These are phyloP conservation scores for Pomatorhinus ruficollis DNA, from an alignment of 2,113 vertebrate species.

Conservation along the genomic window DNA sequence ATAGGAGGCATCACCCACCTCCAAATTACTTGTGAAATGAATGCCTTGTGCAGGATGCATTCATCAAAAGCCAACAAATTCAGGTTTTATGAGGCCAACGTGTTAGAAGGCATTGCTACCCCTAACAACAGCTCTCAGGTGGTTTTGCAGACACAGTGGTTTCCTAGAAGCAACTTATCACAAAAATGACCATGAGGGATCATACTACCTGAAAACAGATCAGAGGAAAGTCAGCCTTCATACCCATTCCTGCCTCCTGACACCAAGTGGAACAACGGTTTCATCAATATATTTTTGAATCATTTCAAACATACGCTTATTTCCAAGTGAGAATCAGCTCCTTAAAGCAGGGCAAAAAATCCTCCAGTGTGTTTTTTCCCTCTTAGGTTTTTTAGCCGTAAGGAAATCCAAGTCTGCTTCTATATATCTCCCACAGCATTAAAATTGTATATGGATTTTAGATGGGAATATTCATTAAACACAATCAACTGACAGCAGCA, in stretches of 20 bases:
- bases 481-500: neutral
- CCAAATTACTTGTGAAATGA: neutral
- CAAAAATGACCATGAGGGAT: neutral
- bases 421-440: neutral
- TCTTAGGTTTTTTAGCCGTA: neutral
- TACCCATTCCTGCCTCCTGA: neutral
- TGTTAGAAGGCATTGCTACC: neutral
- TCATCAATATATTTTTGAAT: neutral
- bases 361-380: neutral
- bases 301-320: neutral
- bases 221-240: neutral
- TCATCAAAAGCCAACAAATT: neutral
- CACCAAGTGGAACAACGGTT: neutral
- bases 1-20: neutral
- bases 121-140: neutral
- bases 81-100: neutral
- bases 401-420: neutral
- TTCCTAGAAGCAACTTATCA: neutral
- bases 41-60: neutral
- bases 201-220: neutral
- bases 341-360: neutral
- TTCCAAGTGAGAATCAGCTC: neutral
- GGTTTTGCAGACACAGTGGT: neutral
- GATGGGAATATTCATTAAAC: neutral
- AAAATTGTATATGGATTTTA: neutral